Evolutionary conservation across 2,888 invertebrate genomes (phyloP).

Genomic region (Podotricha telesiphe): DNA sequence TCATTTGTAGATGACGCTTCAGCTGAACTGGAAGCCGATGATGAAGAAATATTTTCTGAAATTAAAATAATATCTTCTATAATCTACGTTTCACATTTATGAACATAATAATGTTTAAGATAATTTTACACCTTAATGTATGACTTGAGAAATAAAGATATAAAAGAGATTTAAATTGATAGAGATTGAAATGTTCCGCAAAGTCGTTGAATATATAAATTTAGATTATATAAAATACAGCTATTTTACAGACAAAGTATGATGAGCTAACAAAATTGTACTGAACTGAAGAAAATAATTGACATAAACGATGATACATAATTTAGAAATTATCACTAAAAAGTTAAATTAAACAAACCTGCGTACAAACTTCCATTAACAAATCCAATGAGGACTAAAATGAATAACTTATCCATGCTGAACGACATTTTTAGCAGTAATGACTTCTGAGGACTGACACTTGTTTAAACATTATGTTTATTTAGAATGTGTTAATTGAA

Average conservation of each 20-base stretch:
- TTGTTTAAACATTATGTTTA: constrained; percentile 7
- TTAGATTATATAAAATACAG: too few species aligned
- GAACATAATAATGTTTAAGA: too few species aligned
- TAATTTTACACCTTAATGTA: too few species aligned
- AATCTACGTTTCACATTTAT: not conserved
- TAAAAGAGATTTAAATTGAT: too few species aligned
- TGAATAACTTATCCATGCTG: not conserved
- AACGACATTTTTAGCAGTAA: not conserved
- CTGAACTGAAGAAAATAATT: too few species aligned
- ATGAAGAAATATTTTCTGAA: constrained; percentile 6
- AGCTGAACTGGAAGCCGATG: constrained; percentile 1
- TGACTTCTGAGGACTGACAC: not conserved
- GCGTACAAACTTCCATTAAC: not conserved
- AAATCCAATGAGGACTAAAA: not conserved
- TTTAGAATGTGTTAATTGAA: not conserved
- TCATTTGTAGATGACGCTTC: not conserved
- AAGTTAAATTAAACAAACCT: not conserved
- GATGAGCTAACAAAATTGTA: too few species aligned
- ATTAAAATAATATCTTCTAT: not conserved
- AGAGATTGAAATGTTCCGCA: too few species aligned
- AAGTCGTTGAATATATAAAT: too few species aligned
- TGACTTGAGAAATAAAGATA: too few species aligned
- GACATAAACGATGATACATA: too few species aligned
- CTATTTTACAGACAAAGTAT: too few species aligned
- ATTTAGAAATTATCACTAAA: too few species aligned